Evolutionary conservation across 2,888 invertebrate genomes (phyloP), one percentile per base, ranked within the genome.

Genomic region (Gibbula magus): DNA sequence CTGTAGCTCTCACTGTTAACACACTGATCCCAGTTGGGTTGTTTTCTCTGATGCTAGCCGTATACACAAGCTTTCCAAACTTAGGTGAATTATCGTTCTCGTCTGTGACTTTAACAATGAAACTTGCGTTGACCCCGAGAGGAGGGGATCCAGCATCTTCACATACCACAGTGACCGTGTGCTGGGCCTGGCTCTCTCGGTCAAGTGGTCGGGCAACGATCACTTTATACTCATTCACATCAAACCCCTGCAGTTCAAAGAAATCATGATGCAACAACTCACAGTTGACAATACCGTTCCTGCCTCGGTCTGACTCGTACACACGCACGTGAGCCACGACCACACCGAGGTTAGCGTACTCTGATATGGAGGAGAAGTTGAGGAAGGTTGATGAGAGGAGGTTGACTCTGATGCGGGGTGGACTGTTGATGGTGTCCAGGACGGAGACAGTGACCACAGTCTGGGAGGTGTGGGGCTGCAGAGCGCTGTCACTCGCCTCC

Each of bases 351-450:
- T 83, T 83, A 18, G 89, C 89, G 73, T 86, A 86, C 76, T 91
- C 92, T 1, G 85, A 83, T 13, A 91, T 86, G 66, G 83, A 82
- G 0, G 89, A 86, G 77, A 81, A 86, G 39, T 85, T 83, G 20
- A 82, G 67, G 35, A 84, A 81, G 54, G 61, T 76, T 73, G 8
- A n/a, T n/a, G 79, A 81, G 16, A 86, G 79, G 16, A 81, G 70
- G 67, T 85, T 85, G 45, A 89, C 81, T n/a, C 81, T 82, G 29
- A 90, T 87, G 54, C 97, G 94, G 0, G 98, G 98, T 18, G 98
- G 97, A 92, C 98, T 98, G 92, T 98, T 98, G 93, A 98, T 98
- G 93, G 97, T 98, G 83, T 93, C 93, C 89, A 97, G 96, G 8
- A 98, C 96, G 56, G 84, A 82, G 32, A 91, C 85, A 54, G 84